A percentile compares a stretch with the other conserved stretches of the same genome.
Conservation (phyloP, 2,888 invertebrate genomes). For the Parnassius glacialis region DNA sequence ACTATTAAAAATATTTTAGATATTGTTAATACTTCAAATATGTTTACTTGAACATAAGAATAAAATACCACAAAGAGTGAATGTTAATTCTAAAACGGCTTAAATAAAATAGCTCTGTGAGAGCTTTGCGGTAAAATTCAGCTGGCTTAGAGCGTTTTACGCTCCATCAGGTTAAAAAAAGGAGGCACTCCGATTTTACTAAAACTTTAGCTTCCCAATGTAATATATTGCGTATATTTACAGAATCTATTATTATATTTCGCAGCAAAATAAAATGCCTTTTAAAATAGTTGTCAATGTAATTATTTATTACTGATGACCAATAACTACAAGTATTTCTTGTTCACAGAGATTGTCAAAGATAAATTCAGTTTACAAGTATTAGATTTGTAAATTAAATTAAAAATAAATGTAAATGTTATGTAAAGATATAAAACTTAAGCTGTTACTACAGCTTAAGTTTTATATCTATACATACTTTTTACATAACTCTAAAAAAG, state of each 20-base stretch:
- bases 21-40: slow-evolving; percentile 1
- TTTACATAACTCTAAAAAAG: too few species aligned
- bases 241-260: too few species aligned
- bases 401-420: neutral
- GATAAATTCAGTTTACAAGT: slow-evolving; percentile 18
- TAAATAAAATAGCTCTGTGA: slow-evolving; percentile 24
- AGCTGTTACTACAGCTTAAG: too few species aligned
- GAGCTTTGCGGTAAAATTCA: slow-evolving; percentile 26
- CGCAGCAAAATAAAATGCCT: too few species aligned
- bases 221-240: slow-evolving; percentile 4
- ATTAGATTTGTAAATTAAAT: slow-evolving; percentile 19
- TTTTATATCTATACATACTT: too few species aligned
- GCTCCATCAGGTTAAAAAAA: slow-evolving; percentile 26
- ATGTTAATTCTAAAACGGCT: slow-evolving; percentile 22
- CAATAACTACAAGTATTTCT: too few species aligned
- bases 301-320: too few species aligned
- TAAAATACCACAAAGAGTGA: slow-evolving; percentile 12
- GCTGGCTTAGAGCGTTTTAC: slow-evolving; percentile 25
- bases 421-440: too few species aligned
- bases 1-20: too few species aligned
- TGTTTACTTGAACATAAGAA: slow-evolving; percentile 12
- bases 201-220: slow-evolving; percentile 12
- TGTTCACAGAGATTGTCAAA: slow-evolving; percentile 3
- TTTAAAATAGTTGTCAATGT: too few species aligned
- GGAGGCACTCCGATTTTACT: slow-evolving; percentile 14